Evolutionary conservation across 2,888 invertebrate genomes (phyloP), one percentile per base, ranked within the genome.

Genomic region (Drosophila suboccidentalis): DNA sequence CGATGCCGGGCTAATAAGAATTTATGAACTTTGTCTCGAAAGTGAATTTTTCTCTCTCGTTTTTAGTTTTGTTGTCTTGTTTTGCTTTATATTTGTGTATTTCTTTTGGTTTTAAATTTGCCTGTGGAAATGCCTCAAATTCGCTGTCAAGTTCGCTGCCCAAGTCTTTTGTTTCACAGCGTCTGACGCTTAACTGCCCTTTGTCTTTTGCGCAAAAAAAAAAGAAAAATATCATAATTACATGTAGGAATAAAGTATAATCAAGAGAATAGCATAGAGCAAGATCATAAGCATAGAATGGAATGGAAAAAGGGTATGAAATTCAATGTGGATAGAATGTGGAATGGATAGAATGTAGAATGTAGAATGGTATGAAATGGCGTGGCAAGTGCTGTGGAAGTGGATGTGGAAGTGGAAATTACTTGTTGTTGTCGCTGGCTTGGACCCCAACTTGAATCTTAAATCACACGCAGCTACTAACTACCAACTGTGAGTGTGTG

Each of bases 141-240:
- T 73, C 29, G 70, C 76, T 64, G 64, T 49, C 63, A 63, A 65
- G 78, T 83, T 81, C 69, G 80, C 54, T 66, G 78, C 77, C 67
- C 44, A 71, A 82, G 75, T 80, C 83, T 86, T 85, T 87, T 78
- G 82, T 87, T 82, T 82, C 64, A 64, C 66, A 63, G 15, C 49
- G 41, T 39, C 47, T 46, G 61, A 57, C 53, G 53, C 69, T 84
- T 72, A 79, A 82, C 87, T 82, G 82, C 82, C 82, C 82, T 83
- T 83, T 83, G 82, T 87, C 66, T 84, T 80, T 55, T 57, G 82
- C 71, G 22, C 22, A 22, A 22, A 22, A 22, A 22, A 71, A 19
- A 4, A 22, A 22, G 4, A 22, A 84, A 86, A 68, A 77, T 73
- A 74, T 74, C 78, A 77, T 78, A 77, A 78, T 78, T 77, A 77